Conservation (phyloP, 1,140 invertebrate genomes). For the Subanguina moxae region DNA sequence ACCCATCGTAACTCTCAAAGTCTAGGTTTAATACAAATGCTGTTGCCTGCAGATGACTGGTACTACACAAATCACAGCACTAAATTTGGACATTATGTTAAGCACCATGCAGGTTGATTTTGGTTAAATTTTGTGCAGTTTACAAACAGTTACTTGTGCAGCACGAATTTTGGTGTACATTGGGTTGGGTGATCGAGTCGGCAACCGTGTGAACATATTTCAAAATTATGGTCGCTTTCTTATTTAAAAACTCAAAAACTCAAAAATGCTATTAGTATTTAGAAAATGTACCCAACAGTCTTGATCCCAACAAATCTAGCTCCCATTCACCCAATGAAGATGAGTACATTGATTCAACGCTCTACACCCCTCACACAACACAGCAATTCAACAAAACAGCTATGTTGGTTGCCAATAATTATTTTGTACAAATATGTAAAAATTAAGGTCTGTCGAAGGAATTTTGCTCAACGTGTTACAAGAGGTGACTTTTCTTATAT, state of each 20-base stretch:
- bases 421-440: too few relatives aligned
- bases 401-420: constrained; percentile 48
- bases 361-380: constrained; percentile 41
- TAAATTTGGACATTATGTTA: constrained; percentile 70
- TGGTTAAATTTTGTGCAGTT: constrained; percentile 64
- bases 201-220: constrained; percentile 65
- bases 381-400: constrained; percentile 50
- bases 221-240: constrained; percentile 52
- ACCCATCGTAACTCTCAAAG: too few relatives aligned
- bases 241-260: background rate
- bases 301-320: constrained; percentile 4
- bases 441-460: constrained; percentile 22
- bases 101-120: constrained; percentile 70
- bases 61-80: constrained; percentile 74
- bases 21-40: constrained; percentile 66
- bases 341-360: constrained; percentile 57
- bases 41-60: constrained; percentile 72
- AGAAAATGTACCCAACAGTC: background rate
- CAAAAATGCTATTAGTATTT: background rate
- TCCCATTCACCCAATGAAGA: constrained; percentile 48
- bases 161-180: constrained; percentile 68
- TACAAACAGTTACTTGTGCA: background rate
- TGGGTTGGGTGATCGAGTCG: constrained; percentile 64
- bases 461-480: constrained; percentile 52
- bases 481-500: constrained; percentile 39